Evolutionary conservation across 2,888 invertebrate species (phyloP), one percentile per base, ranked within the genome.

Genomic region (Lathronympha strigana): DNA sequence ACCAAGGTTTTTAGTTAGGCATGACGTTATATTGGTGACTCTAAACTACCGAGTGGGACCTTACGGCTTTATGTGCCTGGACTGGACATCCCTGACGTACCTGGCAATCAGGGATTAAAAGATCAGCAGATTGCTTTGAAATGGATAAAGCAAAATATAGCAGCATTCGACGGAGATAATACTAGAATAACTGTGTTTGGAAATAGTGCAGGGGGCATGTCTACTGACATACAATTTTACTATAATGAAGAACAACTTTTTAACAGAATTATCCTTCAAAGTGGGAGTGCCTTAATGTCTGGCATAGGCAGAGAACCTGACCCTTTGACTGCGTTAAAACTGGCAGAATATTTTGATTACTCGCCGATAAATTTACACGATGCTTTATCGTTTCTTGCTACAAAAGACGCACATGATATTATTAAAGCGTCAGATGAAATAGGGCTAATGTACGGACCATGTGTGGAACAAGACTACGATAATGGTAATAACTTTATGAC

Each of bases 21-120:
- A 87, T 49, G 80, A 83, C 23, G 71, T 88, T 0, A 78, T 87
- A 55, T 68, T 86, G 38, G 82, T 88, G 0, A 81, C 83, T 2
- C 23, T 87, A 0, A 87, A 88, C 67, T 88, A 88, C 47, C 75
- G 88, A 9, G 13, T 87, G 0, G 84, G 85, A 0, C 79, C 81
- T 0, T 87, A 84, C 54, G 88, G 88, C 2, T 88, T 87, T 58
- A 82, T 87, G 81, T 85, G 85, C 61, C 71, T 86, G 0, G 77
- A 82, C 71, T 86, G 0, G 77, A 82, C 28, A 79, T 70, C 0
- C 74, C 79, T 0, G 73, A 78, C 15, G 70, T 86, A 11, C 80
- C 85, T 0, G 87, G 86, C 0, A 87, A 87, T 62, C 84, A 86
- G 68, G 87, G 86, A 0, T 62, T 88, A 0, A 87, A 86, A 67